phyloP scores from a whole-genome alignment of 2,113 vertebrate species.

The Carettochelys insculpta region DNA sequence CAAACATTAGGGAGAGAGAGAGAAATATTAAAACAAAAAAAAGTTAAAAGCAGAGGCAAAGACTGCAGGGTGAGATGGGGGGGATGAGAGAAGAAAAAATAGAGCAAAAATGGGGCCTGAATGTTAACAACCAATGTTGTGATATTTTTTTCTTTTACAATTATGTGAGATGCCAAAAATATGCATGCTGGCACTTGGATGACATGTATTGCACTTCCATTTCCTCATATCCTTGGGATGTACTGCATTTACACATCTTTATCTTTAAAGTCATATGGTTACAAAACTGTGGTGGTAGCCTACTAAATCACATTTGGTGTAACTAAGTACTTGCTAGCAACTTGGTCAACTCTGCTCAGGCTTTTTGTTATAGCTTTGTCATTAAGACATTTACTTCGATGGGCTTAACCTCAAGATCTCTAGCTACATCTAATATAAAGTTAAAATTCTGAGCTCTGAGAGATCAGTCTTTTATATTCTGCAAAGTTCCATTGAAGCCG shows the following conservation, averaged over 20 bases:
- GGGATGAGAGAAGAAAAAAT: neutral
- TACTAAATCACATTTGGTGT: neutral
- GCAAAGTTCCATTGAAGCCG: neutral
- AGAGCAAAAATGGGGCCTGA: neutral
- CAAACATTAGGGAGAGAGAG: neutral
- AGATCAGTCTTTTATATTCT: neutral
- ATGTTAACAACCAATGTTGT: neutral
- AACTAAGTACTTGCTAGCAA: neutral
- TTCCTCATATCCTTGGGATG: neutral
- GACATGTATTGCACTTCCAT: neutral
- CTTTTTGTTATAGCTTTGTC: neutral
- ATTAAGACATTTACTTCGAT: neutral
- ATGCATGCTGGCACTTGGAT: neutral
- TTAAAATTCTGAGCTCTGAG: conserved; percentile 5
- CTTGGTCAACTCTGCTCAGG: neutral
- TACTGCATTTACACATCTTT: neutral
- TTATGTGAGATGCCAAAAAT: neutral
- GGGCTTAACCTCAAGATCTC: neutral
- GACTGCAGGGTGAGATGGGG: neutral
- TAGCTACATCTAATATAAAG: neutral
- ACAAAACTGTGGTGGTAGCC: neutral
- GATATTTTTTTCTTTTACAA: neutral
- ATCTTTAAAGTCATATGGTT: neutral
- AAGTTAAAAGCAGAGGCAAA: neutral
- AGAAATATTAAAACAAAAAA: neutral